A percentile compares a stretch with the other conserved stretches of the same genome.
Conservation (phyloP, 2,113 vertebrate genomes). For the Okapia johnstoni region DNA sequence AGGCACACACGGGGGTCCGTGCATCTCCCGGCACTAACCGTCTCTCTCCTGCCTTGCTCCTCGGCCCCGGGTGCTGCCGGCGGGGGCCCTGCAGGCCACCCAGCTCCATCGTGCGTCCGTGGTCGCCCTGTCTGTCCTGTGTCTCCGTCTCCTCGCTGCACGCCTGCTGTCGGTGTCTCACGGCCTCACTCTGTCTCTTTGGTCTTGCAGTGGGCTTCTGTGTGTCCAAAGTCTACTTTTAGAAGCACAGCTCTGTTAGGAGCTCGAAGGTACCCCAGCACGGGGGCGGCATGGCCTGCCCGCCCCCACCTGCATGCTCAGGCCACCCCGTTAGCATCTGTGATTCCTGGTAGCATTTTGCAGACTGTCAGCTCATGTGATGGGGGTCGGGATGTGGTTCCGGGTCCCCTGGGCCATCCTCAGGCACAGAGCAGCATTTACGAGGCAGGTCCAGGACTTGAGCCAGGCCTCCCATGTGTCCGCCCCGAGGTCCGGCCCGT, state of each 20-base stretch:
- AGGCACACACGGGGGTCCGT: fast-evolving
- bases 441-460: conserved; percentile 83
- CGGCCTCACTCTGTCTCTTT: conserved; percentile 89
- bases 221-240: conserved; percentile 92
- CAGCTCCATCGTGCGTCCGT: neutral
- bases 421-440: conserved; percentile 46
- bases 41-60: neutral
- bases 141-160: conserved; percentile 17
- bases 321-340: conserved; percentile 69
- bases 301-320: conserved; percentile 90
- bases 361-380: conserved; percentile 70
- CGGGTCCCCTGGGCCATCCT: conserved; percentile 62
- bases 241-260: conserved; percentile 91
- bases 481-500: neutral
- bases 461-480: neutral
- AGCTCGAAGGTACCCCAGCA: conserved; percentile 87
- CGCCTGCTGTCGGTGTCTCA: conserved; percentile 69
- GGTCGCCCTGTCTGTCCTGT: neutral
- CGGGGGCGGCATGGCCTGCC: conserved; percentile 86
- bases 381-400: conserved; percentile 56
- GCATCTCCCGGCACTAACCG: neutral
- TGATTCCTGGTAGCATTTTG: conserved; percentile 66
- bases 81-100: neutral
- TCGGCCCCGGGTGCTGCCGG: neutral
- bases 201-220: conserved; percentile 96